A percentile compares a stretch with the other conserved stretches of the same genome.
Evolutionary conservation across 1,140 invertebrate genomes (phyloP).

Genomic region (Cydia pomonella): DNA sequence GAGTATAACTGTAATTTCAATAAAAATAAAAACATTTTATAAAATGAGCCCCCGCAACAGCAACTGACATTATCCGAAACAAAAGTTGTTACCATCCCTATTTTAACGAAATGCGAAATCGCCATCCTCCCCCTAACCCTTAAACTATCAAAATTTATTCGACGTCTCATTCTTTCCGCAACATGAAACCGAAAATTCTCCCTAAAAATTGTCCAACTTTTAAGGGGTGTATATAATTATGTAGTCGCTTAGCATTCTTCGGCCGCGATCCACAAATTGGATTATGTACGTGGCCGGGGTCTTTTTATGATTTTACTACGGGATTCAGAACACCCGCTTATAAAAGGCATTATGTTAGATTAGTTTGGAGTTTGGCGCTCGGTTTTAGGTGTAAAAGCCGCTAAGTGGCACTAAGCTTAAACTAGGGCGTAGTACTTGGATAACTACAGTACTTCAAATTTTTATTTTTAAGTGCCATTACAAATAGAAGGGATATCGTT

Average conservation of each 20-base stretch:
- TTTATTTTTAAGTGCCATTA: background rate
- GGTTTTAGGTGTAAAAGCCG: background rate
- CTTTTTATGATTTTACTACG: slow-evolving; percentile 69
- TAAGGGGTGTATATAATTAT: slow-evolving; percentile 56
- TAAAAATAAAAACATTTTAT: too few relatives aligned
- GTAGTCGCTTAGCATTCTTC: slow-evolving; percentile 65
- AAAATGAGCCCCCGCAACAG: too few relatives aligned
- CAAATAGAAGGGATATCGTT: background rate
- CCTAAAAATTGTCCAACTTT: slow-evolving; percentile 41
- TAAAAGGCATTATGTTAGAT: slow-evolving; percentile 35
- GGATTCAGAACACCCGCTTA: slow-evolving; percentile 56
- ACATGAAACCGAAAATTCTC: slow-evolving; percentile 32
- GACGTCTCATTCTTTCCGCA: slow-evolving; percentile 17
- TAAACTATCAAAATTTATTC: slow-evolving; percentile 32
- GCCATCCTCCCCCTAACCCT: background rate
- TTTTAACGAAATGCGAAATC: slow-evolving; percentile 2
- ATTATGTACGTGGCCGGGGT: slow-evolving; percentile 65
- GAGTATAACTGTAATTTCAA: too few relatives aligned
- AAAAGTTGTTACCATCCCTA: background rate
- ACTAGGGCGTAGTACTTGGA: background rate
- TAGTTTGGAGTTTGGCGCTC: slow-evolving; percentile 25
- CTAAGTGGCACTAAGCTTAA: background rate
- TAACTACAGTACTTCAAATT: background rate
- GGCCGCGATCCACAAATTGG: slow-evolving; percentile 63
- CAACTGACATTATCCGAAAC: background rate